Evolutionary conservation across 1,140 invertebrate species (phyloP), one percentile per base, ranked within the genome.

Genomic region (Branchinecta lynchi): DNA sequence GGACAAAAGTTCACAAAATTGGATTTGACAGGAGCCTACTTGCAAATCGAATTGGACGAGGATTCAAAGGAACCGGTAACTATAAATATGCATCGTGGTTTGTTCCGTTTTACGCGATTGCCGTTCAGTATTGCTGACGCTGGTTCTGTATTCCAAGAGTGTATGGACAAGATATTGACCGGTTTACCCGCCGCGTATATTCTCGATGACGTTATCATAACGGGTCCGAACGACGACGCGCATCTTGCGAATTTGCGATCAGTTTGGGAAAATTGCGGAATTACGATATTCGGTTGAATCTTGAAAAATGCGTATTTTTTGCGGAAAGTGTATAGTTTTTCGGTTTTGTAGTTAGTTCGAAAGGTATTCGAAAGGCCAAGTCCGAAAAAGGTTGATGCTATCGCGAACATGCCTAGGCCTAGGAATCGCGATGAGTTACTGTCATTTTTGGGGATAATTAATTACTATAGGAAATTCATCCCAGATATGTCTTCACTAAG

Each of bases 91-190:
- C 46, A 9, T 51, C n/a, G 9, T 9, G 46, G 46, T n/a, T n/a
- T 75, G 12, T 81, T 76, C 68, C 12, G 68, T 66, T 77, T 79
- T 72, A 78, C 78, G 69, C 70, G 77, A 46, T 67, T 82, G 10
- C 76, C 75, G 7, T 84, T 81, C 76, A 81, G 79, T 8, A 76
- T 84, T 7, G 77, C 78, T n/a, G n/a, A n/a, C n/a, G n/a, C n/a
- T n/a, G n/a, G n/a, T n/a, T n/a, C n/a, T n/a, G n/a, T n/a, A n/a
- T n/a, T n/a, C n/a, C n/a, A n/a, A n/a, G n/a, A n/a, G n/a, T n/a
- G n/a, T n/a, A n/a, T n/a, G n/a, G n/a, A n/a, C n/a, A n/a, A n/a
- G n/a, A n/a, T n/a, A n/a, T n/a, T n/a, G n/a, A n/a, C n/a, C n/a
- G n/a, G n/a, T n/a, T n/a, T n/a, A n/a, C n/a, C n/a, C n/a, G n/a